Evolutionary conservation across 2,888 invertebrate genomes (phyloP).

Genomic region (Callimorpha dominula): DNA sequence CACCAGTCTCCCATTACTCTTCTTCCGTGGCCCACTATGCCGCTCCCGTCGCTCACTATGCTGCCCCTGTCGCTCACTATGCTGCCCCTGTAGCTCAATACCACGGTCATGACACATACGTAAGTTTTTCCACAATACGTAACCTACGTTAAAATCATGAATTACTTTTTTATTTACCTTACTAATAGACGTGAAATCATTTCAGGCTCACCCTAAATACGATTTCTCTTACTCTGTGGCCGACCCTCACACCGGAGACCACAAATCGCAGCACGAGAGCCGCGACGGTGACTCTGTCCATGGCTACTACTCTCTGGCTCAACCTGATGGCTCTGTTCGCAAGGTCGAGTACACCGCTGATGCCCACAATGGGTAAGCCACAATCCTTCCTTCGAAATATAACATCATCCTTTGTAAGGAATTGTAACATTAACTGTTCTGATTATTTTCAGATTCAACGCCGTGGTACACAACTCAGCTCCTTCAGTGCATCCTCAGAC

Average conservation of each 20-base stretch:
- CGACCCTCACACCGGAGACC: conserved; percentile 86
- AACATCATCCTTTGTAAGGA: not conserved
- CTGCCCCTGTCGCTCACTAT: conserved; percentile 48
- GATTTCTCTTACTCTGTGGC: conserved; percentile 84
- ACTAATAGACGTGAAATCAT: not conserved
- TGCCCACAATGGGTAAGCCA: conserved; percentile 53
- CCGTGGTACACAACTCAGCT: conserved; percentile 78
- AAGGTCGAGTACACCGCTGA: conserved; percentile 83
- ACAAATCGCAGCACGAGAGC: conserved; percentile 84
- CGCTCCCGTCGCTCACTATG: conserved; percentile 46
- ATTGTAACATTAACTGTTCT: not conserved
- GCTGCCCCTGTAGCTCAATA: conserved; percentile 49
- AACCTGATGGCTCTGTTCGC: conserved; percentile 84
- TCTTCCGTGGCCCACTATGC: conserved; percentile 51
- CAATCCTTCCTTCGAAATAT: too few species aligned
- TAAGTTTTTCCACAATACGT: conserved; percentile 6
- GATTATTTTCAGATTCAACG: conserved; percentile 74
- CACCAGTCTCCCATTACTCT: conserved; percentile 56
- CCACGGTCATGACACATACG: conserved; percentile 52
- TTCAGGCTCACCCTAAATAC: conserved; percentile 77
- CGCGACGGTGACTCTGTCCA: conserved; percentile 86
- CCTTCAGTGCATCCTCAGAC: conserved; percentile 69
- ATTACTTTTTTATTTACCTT: not conserved
- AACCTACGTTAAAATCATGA: not conserved
- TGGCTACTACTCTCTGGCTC: conserved; percentile 85